Evolutionary conservation across 2,113 vertebrate genomes (phyloP), one percentile per base, ranked within the genome.

Genomic region (Hyperopisus bebe): DNA sequence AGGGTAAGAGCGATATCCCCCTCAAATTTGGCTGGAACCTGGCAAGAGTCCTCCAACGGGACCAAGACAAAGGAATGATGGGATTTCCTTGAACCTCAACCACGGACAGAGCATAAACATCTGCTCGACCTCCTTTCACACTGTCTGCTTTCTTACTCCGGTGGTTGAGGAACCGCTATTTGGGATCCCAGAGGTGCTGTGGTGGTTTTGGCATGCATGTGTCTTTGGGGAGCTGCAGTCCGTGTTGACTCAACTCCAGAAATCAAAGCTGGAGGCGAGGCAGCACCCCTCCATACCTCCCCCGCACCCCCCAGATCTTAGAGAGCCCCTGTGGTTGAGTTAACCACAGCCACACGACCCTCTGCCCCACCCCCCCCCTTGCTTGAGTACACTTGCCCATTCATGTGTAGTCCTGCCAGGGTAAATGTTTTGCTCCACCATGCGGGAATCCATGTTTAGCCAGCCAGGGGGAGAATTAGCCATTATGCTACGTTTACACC

Each of bases 321-420:
- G 35, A 42, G 35, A 39, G 74, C 5, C 62, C 62, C 62, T 8
- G n/a, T 27, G n/a, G 62, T 70, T 70, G 27, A 70, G 62, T 70
- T 31, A 70, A 70, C 27, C 62, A 11, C 62, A 70, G 27, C 74
- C 35, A 80, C 74, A 80, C 35, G 15, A 39, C 74, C 35, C 35
- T 19, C 74, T 17, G 13, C 3, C n/a, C 31, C 70, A 35, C 53
- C 47, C 58, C 21, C 58, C 21, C 58, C 58, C 24, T 66, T 11
- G 58, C 70, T 15, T 77, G 31, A 31, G 11, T 77, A 17, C 35
- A 39, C 70, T 77, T 77, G 70, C 21, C 31, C 74, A 19, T 42
- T 80, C 74, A 80, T 80, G 74, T 80, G 74, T 80, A 80, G 74
- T 39, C 1, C 74, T 80, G 74, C 74, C 74, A 80, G 74, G 74